Evolutionary conservation across 92 coral and sea anemone species (phyloP).

Genomic region (Porites divaricata): DNA sequence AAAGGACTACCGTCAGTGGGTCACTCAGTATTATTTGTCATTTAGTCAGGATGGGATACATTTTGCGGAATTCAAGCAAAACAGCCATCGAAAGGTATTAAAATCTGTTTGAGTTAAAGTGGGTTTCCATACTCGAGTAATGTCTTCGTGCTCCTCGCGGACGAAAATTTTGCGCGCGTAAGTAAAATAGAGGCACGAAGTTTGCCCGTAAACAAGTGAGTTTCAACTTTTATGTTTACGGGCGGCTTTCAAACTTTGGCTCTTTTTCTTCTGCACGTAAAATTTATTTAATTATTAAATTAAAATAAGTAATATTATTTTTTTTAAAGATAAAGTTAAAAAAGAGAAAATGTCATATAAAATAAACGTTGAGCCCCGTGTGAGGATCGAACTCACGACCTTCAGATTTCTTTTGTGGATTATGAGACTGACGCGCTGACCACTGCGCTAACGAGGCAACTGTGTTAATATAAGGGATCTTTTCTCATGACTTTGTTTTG

Average conservation of each 20-base stretch:
- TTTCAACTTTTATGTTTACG: no score
- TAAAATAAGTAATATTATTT: no score
- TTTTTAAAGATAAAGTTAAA: no score
- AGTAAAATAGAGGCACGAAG: no score
- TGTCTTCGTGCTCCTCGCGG: no score
- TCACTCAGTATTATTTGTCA: slow-evolving; percentile 52
- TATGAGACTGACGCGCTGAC: slow-evolving; percentile 78
- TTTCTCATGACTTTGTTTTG: not conserved
- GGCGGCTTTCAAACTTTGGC: no score
- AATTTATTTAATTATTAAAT: no score
- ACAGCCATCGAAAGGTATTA: slow-evolving; percentile 61
- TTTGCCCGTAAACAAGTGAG: no score
- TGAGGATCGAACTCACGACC: slow-evolving; percentile 99
- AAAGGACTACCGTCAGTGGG: slow-evolving; percentile 72
- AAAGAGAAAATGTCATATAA: no score
- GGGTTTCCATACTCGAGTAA: not conserved
- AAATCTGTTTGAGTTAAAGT: not conserved
- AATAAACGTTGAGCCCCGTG: slow-evolving; percentile 72
- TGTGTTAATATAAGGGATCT: not conserved
- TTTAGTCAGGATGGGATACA: slow-evolving; percentile 68
- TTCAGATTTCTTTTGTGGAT: slow-evolving; percentile 76
- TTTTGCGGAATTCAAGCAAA: slow-evolving; percentile 58
- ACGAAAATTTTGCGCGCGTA: no score
- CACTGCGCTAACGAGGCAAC: slow-evolving; percentile 77
- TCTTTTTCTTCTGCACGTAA: no score